phyloP scores from a whole-genome alignment of 2,888 invertebrate species.

The Lamproptera curius region DNA sequence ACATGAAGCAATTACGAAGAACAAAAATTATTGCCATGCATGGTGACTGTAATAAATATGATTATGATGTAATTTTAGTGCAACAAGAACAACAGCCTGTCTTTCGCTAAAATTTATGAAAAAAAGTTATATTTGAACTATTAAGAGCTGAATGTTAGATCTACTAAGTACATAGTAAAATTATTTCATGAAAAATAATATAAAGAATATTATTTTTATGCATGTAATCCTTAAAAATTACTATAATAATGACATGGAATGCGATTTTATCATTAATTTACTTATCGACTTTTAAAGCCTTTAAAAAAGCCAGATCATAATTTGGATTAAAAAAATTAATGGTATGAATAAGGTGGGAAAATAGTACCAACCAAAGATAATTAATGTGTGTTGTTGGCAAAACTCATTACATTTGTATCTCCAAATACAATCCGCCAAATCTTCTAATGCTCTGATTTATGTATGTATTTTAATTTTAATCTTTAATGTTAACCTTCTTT shows the following conservation, averaged over 20 bases:
- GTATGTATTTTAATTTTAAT: slow-evolving; percentile 18
- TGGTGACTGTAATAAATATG: background rate
- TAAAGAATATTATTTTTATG: too few relatives aligned
- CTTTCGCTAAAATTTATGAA: background rate
- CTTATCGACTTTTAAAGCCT: too few relatives aligned
- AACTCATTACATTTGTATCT: background rate
- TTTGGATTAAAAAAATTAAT: background rate
- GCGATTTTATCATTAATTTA: too few relatives aligned
- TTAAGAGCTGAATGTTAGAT: background rate
- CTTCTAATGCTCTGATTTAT: slow-evolving; percentile 8
- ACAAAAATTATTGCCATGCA: background rate
- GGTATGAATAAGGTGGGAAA: slow-evolving; percentile 1
- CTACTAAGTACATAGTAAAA: background rate
- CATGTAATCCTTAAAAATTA: too few relatives aligned
- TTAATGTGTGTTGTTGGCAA: background rate
- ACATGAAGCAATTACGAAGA: too few relatives aligned
- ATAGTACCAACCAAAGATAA: slow-evolving; percentile 26
- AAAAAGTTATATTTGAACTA: background rate
- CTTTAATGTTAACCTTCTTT: slow-evolving; percentile 7
- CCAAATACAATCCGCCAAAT: background rate
- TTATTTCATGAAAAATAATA: background rate
- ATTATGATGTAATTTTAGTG: background rate
- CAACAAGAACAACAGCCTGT: background rate
- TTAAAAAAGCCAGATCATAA: too few relatives aligned
- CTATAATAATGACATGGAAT: too few relatives aligned